A percentile compares a stretch with the other conserved stretches of the same genome.
Conservation (phyloP, 2,113 vertebrate genomes). For the Synchiropus splendidus region DNA sequence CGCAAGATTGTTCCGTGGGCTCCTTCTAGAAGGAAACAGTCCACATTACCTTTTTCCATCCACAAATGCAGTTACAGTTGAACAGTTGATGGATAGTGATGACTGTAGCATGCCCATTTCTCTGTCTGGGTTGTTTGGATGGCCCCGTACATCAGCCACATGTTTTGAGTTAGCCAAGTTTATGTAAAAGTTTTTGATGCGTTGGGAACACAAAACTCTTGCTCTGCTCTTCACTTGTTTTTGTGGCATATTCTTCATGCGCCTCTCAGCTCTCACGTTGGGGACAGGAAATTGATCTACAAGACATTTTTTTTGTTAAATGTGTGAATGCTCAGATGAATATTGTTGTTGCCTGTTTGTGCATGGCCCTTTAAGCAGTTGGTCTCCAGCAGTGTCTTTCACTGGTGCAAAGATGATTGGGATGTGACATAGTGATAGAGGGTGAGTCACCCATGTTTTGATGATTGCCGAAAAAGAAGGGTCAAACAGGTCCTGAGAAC, state of each 20-base stretch:
- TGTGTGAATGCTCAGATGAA: too few relatives aligned
- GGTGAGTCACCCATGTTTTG: conserved; percentile 30
- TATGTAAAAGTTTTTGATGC: too few relatives aligned
- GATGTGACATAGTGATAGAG: conserved; percentile 9
- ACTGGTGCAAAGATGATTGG: conserved; percentile 14
- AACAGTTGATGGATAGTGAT: conserved; percentile 19
- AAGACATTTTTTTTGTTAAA: too few relatives aligned
- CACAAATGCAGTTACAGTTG: conserved; percentile 13
- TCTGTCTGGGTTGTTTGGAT: conserved; percentile 13
- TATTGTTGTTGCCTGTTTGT: neutral
- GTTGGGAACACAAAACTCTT: too few relatives aligned
- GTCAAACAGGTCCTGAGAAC: conserved; percentile 64
- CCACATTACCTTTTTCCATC: conserved; percentile 9
- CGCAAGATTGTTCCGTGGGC: conserved; percentile 36
- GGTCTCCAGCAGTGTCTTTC: conserved; percentile 19
- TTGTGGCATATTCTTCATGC: too few relatives aligned
- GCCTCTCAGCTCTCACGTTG: too few relatives aligned
- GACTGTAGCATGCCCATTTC: conserved; percentile 14
- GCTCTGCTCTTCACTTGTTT: too few relatives aligned
- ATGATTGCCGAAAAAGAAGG: conserved; percentile 35
- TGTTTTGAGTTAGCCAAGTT: conserved; percentile 11
- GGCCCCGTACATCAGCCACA: conserved; percentile 21
- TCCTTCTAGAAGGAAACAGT: conserved; percentile 23
- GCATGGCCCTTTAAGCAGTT: conserved; percentile 14
- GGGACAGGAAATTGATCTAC: too few relatives aligned